These are phyloP conservation scores for Cacoxenus indagator DNA, from an alignment of 2,888 invertebrate species.

Conservation along the genomic window DNA sequence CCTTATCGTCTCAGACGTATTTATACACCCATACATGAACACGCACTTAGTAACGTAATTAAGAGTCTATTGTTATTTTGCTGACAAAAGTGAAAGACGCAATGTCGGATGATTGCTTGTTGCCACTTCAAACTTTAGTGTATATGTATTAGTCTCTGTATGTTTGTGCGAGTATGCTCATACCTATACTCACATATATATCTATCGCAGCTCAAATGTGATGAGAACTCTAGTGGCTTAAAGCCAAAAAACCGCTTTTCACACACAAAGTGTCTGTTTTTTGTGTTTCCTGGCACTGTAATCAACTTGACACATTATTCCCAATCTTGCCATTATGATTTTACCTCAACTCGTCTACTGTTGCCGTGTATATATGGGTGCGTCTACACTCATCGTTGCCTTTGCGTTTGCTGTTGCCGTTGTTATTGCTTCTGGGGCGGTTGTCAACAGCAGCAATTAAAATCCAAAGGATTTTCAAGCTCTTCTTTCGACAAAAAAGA, in stretches of 20 bases:
- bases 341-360: constrained; percentile 54
- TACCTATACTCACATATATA: not conserved
- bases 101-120: constrained; percentile 65
- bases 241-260: not conserved
- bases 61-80: constrained; percentile 69
- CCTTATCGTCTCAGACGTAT: constrained; percentile 22
- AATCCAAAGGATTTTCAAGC: constrained; percentile 35
- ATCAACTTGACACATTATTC: constrained; percentile 58
- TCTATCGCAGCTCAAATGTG: not conserved
- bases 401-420: not conserved
- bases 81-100: constrained; percentile 69
- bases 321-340: constrained; percentile 60
- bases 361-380: not conserved
- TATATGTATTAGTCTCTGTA: constrained; percentile 36
- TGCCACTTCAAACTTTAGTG: constrained; percentile 63
- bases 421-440: constrained; percentile 24
- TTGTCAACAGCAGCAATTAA: constrained; percentile 56
- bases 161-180: constrained; percentile 24
- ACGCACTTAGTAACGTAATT: constrained; percentile 56
- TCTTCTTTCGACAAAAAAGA: not conserved
- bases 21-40: constrained; percentile 35
- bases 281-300: constrained; percentile 26
- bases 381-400: not conserved
- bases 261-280: constrained; percentile 27
- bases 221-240: not conserved